Evolutionary conservation across 2,797 vertebrate species (phyloP), one percentile per base, ranked within the genome.

Genomic region (Anisognathus igniventris): DNA sequence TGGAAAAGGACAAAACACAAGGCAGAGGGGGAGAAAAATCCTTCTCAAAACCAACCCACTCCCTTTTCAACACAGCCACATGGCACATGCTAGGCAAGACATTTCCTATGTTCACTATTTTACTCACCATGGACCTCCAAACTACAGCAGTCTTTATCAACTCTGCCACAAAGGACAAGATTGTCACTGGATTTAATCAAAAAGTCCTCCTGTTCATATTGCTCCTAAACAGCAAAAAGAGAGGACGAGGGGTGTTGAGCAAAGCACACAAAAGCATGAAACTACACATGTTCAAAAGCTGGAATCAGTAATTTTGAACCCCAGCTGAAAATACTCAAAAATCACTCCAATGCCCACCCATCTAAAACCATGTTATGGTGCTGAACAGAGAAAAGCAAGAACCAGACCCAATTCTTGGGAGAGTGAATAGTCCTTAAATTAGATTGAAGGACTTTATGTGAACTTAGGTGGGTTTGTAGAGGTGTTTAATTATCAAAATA

Each of bases 181-280:
- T 99, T 99, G 96, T 99, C 99, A 45, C 60, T 97, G 37, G 99
- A 96, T 77, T 99, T 99, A 96, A 99, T 98, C 90, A 99, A 95
- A 90, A 99, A 99, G 93, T 99, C 99, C 16, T 99, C 99, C 72
- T 98, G 96, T 88, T 99, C 99, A 64, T 99, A 99, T 24, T 99
- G 99, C 57, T 99, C 99, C 99, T 99, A 88, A 78, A 82, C 12
- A 77, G 66, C 30, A 81, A 64, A 57, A 78, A 81, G 40, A 68
- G 31, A 85, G 35, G 14, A 37, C 7, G 83, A 57, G 5, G 7
- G 30, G 22, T 6, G 13, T 42, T 85, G 54, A 78, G 35, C 15
- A 87, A 70, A 48, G 61, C 61, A 71, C 27, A 18, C 2, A 71
- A 66, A 56, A 1, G 0, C 47, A 60, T 35, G 47, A 40, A 92